Conservation (phyloP, 1,140 invertebrate genomes). For the Protaetia brevitarsis region DNA sequence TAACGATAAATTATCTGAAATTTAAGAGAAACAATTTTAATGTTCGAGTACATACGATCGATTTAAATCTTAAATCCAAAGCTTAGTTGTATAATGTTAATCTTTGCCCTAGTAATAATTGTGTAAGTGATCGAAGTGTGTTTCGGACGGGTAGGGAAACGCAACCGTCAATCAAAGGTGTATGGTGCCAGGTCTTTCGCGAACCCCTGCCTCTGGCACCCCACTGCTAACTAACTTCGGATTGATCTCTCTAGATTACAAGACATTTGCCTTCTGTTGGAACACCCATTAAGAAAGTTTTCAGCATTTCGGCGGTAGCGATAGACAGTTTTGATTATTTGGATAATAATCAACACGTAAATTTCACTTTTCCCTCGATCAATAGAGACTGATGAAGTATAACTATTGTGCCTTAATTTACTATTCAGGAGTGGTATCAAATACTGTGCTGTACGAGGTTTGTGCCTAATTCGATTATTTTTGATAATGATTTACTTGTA, state of each 20-base stretch:
- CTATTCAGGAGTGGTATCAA: no score
- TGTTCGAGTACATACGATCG: background rate
- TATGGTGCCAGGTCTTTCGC: background rate
- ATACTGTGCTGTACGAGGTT: no score
- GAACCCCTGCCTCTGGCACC: slow-evolving; percentile 20
- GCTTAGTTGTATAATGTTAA: slow-evolving; percentile 5
- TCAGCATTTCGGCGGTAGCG: background rate
- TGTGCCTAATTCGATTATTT: no score
- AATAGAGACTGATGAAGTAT: background rate
- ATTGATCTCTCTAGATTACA: slow-evolving; percentile 37
- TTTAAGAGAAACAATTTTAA: background rate
- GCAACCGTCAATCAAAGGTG: slow-evolving; percentile 30
- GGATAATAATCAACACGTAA: background rate
- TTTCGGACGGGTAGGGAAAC: slow-evolving; percentile 25
- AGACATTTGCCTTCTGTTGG: slow-evolving; percentile 29
- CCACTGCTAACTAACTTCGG: slow-evolving; percentile 34
- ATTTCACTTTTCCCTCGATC: background rate
- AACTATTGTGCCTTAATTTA: no score
- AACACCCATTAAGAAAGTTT: slow-evolving; percentile 2
- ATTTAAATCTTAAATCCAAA: background rate
- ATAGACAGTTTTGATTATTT: slow-evolving; percentile 8
- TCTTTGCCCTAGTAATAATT: slow-evolving; percentile 21
- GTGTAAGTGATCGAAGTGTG: slow-evolving; percentile 28
- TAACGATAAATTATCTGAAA: slow-evolving; percentile 43
- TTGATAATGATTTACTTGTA: no score